phyloP scores from a whole-genome alignment of 2,797 vertebrate genomes.

The Syndactyla subalaris region DNA sequence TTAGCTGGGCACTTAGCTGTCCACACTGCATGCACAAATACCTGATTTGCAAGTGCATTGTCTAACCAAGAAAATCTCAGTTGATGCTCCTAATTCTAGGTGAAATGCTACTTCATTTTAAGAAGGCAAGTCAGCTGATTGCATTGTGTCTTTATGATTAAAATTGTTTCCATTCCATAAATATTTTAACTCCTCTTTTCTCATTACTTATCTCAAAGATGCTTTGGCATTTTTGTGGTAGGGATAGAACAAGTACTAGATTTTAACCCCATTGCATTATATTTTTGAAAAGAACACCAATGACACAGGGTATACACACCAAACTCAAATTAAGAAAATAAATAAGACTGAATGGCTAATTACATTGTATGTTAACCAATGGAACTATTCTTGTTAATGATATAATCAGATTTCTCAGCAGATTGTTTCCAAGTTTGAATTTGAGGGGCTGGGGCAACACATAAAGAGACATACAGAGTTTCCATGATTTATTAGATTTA shows the following conservation, averaged over 20 bases:
- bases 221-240: not conserved
- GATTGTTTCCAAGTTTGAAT: not conserved
- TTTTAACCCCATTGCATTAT: not conserved
- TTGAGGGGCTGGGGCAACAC: not conserved
- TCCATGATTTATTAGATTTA: not conserved
- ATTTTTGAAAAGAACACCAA: not conserved
- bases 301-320: not conserved
- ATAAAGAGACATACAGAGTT: not conserved
- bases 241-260: not conserved
- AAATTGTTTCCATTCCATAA: not conserved
- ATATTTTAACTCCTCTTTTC: not conserved
- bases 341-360: not conserved
- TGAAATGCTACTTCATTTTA: not conserved
- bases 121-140: not conserved
- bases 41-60: not conserved
- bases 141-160: not conserved
- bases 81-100: not conserved
- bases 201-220: not conserved
- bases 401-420: not conserved
- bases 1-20: not conserved
- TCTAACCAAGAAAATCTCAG: not conserved
- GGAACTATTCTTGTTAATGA: not conserved
- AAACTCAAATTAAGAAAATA: not conserved
- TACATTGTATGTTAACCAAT: not conserved
- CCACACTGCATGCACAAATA: not conserved